Evolutionary conservation across 2,888 invertebrate genomes (phyloP).

Genomic region (Apantesis nais): DNA sequence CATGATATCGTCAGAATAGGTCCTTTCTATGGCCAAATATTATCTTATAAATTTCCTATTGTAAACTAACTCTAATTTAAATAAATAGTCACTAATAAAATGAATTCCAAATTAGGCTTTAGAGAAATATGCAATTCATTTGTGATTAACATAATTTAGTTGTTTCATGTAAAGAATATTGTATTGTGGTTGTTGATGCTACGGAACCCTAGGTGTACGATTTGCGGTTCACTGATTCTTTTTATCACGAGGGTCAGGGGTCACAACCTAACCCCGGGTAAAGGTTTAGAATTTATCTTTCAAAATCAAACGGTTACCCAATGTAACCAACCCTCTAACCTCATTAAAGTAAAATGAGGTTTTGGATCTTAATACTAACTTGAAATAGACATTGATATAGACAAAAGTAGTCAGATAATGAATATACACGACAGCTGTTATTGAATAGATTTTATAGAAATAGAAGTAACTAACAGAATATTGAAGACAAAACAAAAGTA

Average conservation of each 20-base stretch:
- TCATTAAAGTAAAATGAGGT: not conserved
- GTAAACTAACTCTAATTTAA: not conserved
- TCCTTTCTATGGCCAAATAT: not conserved
- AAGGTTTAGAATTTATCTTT: not conserved
- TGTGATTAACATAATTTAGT: not conserved
- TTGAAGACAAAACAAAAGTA: slow-evolving; percentile 16
- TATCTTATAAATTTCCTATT: not conserved
- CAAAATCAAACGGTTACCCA: not conserved
- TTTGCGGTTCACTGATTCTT: not conserved
- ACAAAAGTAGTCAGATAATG: not conserved
- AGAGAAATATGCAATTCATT: not conserved
- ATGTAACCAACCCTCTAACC: not conserved
- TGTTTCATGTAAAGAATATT: not conserved
- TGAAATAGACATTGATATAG: not conserved
- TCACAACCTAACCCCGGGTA: not conserved
- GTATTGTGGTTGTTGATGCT: not conserved
- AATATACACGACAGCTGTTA: not conserved
- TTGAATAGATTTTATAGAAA: not conserved
- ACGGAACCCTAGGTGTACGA: not conserved
- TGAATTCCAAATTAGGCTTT: not conserved
- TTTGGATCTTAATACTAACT: not conserved
- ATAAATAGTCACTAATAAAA: not conserved
- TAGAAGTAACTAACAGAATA: slow-evolving; percentile 6
- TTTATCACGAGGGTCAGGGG: not conserved
- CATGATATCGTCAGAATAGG: not conserved